phyloP scores from a whole-genome alignment of 2,797 vertebrate species.

The Gymnothorax javanicus region DNA sequence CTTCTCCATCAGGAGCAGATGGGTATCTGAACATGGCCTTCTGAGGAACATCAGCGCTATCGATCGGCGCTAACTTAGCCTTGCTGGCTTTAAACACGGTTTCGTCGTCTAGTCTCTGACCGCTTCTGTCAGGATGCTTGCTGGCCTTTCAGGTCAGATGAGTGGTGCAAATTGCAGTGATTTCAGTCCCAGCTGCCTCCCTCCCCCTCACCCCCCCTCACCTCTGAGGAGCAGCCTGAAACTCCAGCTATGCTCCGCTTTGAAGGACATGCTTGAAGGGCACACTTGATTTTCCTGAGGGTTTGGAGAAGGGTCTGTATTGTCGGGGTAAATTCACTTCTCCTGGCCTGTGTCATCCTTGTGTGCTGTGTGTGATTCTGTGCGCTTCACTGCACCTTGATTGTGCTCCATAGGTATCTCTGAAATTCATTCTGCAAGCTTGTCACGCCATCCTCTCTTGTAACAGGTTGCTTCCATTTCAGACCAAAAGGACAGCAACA shows the following conservation, averaged over 20 bases:
- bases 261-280: background rate
- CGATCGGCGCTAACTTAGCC: background rate
- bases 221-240: background rate
- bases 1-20: background rate
- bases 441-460: conserved; percentile 10
- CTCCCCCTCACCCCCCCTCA: background rate
- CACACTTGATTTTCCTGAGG: background rate
- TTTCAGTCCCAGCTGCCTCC: background rate
- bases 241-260: background rate
- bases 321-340: background rate
- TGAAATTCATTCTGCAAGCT: background rate
- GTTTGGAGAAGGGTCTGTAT: background rate
- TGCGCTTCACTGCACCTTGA: background rate
- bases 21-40: conserved; percentile 15
- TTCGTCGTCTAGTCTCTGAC: background rate
- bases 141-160: background rate
- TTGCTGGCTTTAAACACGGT: background rate
- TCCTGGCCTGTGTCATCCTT: background rate
- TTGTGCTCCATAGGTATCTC: background rate
- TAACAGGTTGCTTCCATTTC: conserved; percentile 33
- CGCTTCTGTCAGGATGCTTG: background rate
- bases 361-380: background rate
- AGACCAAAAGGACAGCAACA: background rate
- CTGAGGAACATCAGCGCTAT: background rate
- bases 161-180: background rate